A percentile compares a stretch with the other conserved stretches of the same genome.
Evolutionary conservation across 92 coral and sea anemone species (phyloP).

Genomic region (Anthopleura xanthogrammica): DNA sequence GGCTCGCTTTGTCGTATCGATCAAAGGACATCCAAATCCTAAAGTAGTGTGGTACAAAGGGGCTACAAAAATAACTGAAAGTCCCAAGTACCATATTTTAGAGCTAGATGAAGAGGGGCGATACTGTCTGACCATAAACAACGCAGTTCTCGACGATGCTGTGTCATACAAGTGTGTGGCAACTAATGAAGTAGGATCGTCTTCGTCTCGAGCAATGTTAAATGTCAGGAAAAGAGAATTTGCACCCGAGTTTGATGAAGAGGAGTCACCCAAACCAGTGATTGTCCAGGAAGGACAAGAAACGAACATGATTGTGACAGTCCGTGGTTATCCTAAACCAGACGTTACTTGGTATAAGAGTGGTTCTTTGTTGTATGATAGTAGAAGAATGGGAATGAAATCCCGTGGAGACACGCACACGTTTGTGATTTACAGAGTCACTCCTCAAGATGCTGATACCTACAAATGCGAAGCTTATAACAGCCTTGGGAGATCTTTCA

Average conservation of each 20-base stretch:
- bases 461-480: slow-evolving; percentile 54
- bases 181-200: slow-evolving; percentile 38
- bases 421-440: slow-evolving; percentile 41
- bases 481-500: slow-evolving; percentile 31
- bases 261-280: slow-evolving; percentile 52
- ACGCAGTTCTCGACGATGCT: slow-evolving; percentile 63
- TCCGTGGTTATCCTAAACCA: slow-evolving; percentile 54
- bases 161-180: slow-evolving; percentile 77
- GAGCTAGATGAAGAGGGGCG: slow-evolving; percentile 43
- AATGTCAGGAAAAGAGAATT: slow-evolving; percentile 38
- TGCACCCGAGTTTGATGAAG: slow-evolving; percentile 58
- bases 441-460: slow-evolving; percentile 41
- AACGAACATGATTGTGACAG: slow-evolving; percentile 26
- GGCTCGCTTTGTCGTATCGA: slow-evolving; percentile 47
- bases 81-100: slow-evolving; percentile 51
- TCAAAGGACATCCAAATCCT: slow-evolving; percentile 58
- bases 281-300: slow-evolving; percentile 57
- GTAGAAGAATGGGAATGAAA: slow-evolving; percentile 41
- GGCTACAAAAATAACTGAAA: slow-evolving; percentile 48
- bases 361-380: slow-evolving; percentile 34
- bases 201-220: slow-evolving; percentile 43
- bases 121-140: slow-evolving; percentile 64
- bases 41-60: slow-evolving; percentile 76
- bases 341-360: slow-evolving; percentile 46
- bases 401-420: slow-evolving; percentile 43